Base-by-base conservation (phyloP, 2,888 invertebrate species). In the Penaeus monodon region DNA sequence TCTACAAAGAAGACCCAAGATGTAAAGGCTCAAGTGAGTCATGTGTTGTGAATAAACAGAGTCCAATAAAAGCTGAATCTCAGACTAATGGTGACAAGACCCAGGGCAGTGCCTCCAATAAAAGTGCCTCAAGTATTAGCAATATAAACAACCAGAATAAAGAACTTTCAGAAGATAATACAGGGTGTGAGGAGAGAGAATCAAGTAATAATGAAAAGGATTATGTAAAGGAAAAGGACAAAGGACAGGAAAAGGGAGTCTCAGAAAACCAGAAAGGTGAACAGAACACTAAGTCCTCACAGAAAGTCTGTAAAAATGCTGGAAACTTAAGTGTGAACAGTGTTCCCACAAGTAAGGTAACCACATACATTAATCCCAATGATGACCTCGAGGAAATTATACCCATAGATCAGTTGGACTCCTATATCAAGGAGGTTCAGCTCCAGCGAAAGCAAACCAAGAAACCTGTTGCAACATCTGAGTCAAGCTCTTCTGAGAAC, bases 321-420 rank as follows among this genome's bases (percentile, higher is more conserved):
- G 65, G 49, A 24, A 66, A 38, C 7, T 7, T 29, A 38, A 66
- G 33, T 49, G 49, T 24, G 29, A 70, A 70, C 17, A 14, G 27
- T 70, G 24, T 70, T 33, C 29, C 44, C 27, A 29, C 66, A 68
- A 78, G 57, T 57, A 79, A 79, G 27, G 64, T 64, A 17, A 38
- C 65, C 8, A 70, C 84, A 27, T 66, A 78, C 64, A 70, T 79
- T 10, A 73, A 79, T 24, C 64, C 63, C n/a, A 79, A 68, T n/a
- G 88, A 88, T 57, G 84, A 81, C 29, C 80, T 88, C 6, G 88
- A 88, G 68, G 88, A 88, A 57, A 88, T 88, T 2, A 68, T 88
- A 22, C 88, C 88, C 6, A 76, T 88, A 38, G 88, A 88, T 73
- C 73, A 84, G 68, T 74, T 88, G 65, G 88, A 88, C 57, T 80